These are phyloP conservation scores for Caligus rogercresseyi DNA, from an alignment of 1,140 invertebrate species.

Conservation along the genomic window DNA sequence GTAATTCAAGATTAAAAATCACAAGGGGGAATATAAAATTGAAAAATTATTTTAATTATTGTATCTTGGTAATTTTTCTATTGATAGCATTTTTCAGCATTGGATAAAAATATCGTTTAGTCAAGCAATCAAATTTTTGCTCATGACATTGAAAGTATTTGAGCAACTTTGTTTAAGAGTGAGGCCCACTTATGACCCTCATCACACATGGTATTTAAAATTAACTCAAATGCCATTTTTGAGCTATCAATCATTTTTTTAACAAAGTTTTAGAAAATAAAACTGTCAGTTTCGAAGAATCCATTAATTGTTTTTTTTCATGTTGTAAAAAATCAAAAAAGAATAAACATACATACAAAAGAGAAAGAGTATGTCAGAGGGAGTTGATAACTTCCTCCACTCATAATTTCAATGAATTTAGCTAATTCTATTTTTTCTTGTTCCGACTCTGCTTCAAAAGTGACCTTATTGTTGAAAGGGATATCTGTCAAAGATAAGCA, in stretches of 20 bases:
- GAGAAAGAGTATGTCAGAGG: neutral
- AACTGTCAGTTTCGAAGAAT: neutral
- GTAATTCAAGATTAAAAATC: neutral
- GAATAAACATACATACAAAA: neutral
- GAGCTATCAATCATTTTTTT: neutral
- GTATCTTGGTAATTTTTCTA: neutral
- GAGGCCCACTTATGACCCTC: no score
- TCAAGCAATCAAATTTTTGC: neutral
- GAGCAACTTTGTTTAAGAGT: no score
- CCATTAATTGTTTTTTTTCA: neutral
- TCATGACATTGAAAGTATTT: neutral
- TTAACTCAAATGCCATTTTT: neutral
- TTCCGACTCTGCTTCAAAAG: neutral
- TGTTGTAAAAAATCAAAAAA: neutral
- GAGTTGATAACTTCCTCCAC: neutral
- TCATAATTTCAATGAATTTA: neutral
- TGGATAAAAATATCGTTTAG: neutral
- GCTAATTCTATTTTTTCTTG: neutral
- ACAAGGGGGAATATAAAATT: neutral
- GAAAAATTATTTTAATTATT: neutral
- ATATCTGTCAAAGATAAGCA: neutral
- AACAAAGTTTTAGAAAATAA: neutral
- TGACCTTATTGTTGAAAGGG: neutral
- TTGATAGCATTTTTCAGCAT: neutral
- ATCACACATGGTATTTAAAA: no score